A percentile compares a stretch with the other conserved stretches of the same genome.
These are phyloP conservation scores for Mactromeris polynyma DNA, from an alignment of 2,888 invertebrate genomes.

Conservation along the genomic window DNA sequence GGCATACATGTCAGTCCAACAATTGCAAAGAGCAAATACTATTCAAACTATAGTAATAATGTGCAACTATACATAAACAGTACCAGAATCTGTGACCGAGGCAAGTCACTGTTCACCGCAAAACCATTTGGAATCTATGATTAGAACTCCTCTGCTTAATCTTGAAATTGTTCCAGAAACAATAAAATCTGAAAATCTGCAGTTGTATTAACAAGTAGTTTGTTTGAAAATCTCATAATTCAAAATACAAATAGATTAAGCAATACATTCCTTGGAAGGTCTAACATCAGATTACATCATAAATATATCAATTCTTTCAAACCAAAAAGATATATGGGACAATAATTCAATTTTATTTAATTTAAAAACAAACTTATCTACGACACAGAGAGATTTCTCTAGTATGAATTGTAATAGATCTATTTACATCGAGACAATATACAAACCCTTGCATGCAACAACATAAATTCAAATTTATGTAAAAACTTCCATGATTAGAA, in stretches of 20 bases:
- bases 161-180: no score
- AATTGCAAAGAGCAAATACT: no score
- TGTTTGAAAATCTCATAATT: not conserved
- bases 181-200: not conserved
- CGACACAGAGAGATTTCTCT: not conserved
- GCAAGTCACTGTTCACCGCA: no score
- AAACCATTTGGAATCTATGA: no score
- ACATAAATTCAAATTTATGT: not conserved
- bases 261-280: conserved; percentile 1
- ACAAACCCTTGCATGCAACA: not conserved
- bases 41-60: no score
- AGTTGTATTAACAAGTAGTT: not conserved
- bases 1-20: no score
- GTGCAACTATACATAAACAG: no score
- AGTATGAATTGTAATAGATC: not conserved
- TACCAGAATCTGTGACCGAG: no score
- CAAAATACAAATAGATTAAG: not conserved
- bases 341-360: not conserved
- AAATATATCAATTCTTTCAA: conserved; percentile 9
- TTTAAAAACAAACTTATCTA: not conserved
- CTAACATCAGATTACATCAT: not conserved
- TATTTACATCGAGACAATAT: not conserved
- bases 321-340: not conserved
- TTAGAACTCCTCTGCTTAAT: no score
- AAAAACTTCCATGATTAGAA: not conserved